Conservation (phyloP, 37 sponge, comb jelly and placozoan species). For the Tethya wilhelma region DNA sequence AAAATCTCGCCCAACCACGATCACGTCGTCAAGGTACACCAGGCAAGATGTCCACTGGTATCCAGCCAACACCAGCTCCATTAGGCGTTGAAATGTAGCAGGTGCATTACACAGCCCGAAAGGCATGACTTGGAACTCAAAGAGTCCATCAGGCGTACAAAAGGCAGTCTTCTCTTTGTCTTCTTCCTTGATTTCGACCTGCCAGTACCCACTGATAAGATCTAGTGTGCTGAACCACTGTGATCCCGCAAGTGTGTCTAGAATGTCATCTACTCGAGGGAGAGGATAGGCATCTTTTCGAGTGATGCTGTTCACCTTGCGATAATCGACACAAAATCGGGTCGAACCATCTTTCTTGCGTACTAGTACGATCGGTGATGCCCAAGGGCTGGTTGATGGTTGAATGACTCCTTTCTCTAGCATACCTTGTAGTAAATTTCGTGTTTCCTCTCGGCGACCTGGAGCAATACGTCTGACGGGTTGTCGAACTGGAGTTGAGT, state of each 20-base stretch:
- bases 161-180: slow-evolving; percentile 8
- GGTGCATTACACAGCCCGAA: slow-evolving; percentile 24
- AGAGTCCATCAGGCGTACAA: slow-evolving; percentile 3
- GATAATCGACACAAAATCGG: slow-evolving; percentile 13
- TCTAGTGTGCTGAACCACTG: slow-evolving; percentile 10
- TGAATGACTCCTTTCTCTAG: slow-evolving; percentile 4
- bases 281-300: slow-evolving; percentile 7
- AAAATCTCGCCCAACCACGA: slow-evolving; percentile 24
- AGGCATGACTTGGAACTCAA: neutral
- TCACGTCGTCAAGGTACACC: slow-evolving; percentile 48
- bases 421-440: no score
- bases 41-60: slow-evolving; percentile 28
- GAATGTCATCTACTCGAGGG: slow-evolving; percentile 10
- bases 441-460: no score
- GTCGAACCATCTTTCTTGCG: slow-evolving; percentile 13
- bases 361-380: slow-evolving; percentile 16
- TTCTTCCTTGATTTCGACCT: neutral
- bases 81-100: slow-evolving; percentile 9
- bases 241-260: slow-evolving; percentile 10
- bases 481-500: no score
- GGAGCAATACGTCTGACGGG: no score
- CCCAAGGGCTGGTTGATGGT: slow-evolving; percentile 19
- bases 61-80: slow-evolving; percentile 17
- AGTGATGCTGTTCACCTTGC: slow-evolving; percentile 7
- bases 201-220: slow-evolving; percentile 2